A percentile compares a stretch with the other conserved stretches of the same genome.
Conservation (phyloP, 2,113 vertebrate genomes). For the Cottus gobio region DNA sequence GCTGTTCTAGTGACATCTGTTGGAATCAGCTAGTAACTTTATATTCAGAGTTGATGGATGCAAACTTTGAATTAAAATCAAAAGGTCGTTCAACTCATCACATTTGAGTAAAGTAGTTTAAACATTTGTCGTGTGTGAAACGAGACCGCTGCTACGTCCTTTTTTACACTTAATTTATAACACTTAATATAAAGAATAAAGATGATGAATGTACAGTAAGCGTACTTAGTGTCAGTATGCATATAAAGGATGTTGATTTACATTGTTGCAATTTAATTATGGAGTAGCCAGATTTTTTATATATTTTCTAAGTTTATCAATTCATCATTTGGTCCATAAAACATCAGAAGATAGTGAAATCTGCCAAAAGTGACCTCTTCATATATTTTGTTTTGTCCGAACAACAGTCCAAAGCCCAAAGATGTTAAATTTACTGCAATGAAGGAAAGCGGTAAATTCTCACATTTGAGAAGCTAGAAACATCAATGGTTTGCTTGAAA, state of each 20-base stretch:
- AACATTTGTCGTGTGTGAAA: neutral
- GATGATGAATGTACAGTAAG: neutral
- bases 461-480: neutral
- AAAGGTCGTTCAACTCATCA: neutral
- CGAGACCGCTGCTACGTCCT: neutral
- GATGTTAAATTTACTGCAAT: neutral
- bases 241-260: neutral
- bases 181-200: too few species aligned
- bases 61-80: neutral
- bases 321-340: neutral
- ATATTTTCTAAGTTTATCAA: neutral
- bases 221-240: neutral
- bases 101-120: neutral
- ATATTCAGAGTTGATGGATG: neutral
- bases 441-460: neutral
- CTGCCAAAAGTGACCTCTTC: neutral
- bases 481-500: neutral
- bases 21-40: slow-evolving; percentile 46
- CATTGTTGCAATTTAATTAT: neutral
- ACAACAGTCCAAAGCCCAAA: neutral
- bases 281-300: neutral
- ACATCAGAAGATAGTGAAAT: neutral
- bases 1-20: slow-evolving; percentile 65
- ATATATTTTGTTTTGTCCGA: neutral
- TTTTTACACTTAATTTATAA: neutral